Percentiles rank a stretch among this genome's conserved stretches.
phyloP scores from a whole-genome alignment of 2,113 vertebrate genomes.

The Plotosus lineatus region DNA sequence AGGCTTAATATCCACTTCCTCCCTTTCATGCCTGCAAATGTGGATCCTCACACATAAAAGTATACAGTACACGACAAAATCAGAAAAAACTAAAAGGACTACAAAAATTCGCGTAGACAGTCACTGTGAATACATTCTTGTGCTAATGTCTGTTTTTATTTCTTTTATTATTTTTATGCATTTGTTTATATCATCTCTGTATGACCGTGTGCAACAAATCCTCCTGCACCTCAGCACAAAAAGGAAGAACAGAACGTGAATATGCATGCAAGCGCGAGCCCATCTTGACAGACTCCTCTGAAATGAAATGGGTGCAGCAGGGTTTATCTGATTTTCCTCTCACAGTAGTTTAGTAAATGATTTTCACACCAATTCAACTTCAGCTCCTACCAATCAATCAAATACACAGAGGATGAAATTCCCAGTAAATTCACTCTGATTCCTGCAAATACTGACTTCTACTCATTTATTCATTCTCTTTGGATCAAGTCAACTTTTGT shows the following conservation, averaged over 20 bases:
- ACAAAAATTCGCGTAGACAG: background rate
- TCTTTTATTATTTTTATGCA: background rate
- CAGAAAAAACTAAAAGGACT: background rate
- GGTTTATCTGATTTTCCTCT: too few relatives aligned
- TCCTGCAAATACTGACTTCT: background rate
- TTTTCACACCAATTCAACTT: background rate
- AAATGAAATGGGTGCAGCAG: background rate
- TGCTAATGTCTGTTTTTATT: background rate
- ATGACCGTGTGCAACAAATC: background rate
- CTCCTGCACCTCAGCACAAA: background rate
- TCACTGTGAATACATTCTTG: background rate
- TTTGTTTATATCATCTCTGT: background rate
- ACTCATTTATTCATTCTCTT: background rate
- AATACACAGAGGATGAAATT: background rate
- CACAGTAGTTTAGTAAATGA: too few relatives aligned
- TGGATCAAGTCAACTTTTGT: too few relatives aligned
- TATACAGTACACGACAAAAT: background rate
- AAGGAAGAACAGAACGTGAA: too few relatives aligned
- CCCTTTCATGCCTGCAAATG: background rate
- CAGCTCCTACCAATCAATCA: background rate
- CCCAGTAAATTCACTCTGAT: background rate
- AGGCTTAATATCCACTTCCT: background rate
- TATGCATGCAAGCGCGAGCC: background rate
- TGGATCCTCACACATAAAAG: background rate
- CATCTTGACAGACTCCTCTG: background rate